Base-by-base conservation (phyloP, 2,888 invertebrate species). In the Tigriopus californicus region DNA sequence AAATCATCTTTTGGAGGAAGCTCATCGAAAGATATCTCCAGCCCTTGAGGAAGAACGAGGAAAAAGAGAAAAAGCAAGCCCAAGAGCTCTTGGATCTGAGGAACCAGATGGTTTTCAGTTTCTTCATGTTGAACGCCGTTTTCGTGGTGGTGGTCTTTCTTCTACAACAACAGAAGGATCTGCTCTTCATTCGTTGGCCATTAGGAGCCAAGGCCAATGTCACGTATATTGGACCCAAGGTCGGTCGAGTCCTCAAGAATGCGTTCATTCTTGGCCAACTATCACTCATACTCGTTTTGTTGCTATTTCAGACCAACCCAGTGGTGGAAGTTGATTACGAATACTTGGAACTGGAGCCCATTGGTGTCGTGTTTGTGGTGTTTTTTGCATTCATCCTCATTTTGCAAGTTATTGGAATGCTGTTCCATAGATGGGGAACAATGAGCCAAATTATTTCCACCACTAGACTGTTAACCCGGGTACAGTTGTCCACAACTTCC, bases 171-270 rank as follows among this genome's bases (percentile, higher is more conserved):
- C 71, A 75, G 61, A 72, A 73, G 63, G 70, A 72, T 61, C 67
- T 67, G 56, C 66, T 74, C 40, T 69, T 70, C 63, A 67, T 73
- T 44, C 68, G 67, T 77, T 60, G 85, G 86, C 53, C 86, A 80
- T 63, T 66, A n/a, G 67, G 67, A 20, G 64, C 61, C 8, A 62
- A 64, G 20, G 57, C 56, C 18, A 67, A 66, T 59, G 65, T 68
- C 15, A 65, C 67, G 1, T 66, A 64, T 60, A 33, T 33, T 33
- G 33, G 63, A 63, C 55, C 66, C 67, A 11, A 64, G 64, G 18
- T 63, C n/a, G 64, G 4, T 63, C 64, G 46, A 65, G n/a, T n/a
- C n/a, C n/a, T n/a, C n/a, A n/a, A n/a, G n/a, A n/a, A n/a, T n/a
- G n/a, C n/a, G n/a, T n/a, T n/a, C n/a, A n/a, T n/a, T n/a, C n/a